A percentile compares a stretch with the other conserved stretches of the same genome.
Evolutionary conservation across 2,113 vertebrate genomes (phyloP).

Genomic region (Pteronura brasiliensis): DNA sequence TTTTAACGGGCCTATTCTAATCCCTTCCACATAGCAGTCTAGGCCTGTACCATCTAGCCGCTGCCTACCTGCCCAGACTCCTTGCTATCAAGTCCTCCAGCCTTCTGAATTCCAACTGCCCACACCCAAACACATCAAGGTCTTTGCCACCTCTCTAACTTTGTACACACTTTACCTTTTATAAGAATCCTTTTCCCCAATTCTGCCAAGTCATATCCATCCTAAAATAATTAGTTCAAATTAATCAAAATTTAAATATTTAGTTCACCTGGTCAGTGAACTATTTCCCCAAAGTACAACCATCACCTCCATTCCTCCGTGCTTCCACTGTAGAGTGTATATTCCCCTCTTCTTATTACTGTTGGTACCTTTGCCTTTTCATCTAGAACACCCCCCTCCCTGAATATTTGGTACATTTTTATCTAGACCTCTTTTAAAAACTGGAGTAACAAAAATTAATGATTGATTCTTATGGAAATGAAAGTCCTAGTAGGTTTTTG

Average conservation of each 20-base stretch:
- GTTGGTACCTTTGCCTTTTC: background rate
- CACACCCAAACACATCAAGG: background rate
- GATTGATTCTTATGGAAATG: background rate
- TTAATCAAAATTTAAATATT: too few species aligned
- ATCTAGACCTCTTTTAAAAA: background rate
- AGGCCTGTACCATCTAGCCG: background rate
- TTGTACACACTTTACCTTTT: background rate
- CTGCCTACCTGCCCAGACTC: background rate
- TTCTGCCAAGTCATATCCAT: background rate
- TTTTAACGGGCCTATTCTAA: background rate
- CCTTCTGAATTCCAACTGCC: background rate
- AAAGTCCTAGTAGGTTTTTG: background rate
- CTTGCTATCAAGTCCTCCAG: background rate
- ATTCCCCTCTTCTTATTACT: background rate
- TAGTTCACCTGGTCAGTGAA: background rate
- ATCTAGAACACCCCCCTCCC: background rate
- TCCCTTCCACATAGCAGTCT: background rate
- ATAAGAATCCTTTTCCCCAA: background rate
- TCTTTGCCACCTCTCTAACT: background rate
- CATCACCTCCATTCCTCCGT: background rate
- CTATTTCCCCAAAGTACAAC: background rate
- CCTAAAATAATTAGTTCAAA: background rate
- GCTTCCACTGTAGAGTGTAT: background rate
- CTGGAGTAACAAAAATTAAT: background rate
- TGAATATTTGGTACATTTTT: background rate